These are phyloP conservation scores for Drymonia ruficornis DNA, from an alignment of 2,888 invertebrate genomes.

Conservation along the genomic window DNA sequence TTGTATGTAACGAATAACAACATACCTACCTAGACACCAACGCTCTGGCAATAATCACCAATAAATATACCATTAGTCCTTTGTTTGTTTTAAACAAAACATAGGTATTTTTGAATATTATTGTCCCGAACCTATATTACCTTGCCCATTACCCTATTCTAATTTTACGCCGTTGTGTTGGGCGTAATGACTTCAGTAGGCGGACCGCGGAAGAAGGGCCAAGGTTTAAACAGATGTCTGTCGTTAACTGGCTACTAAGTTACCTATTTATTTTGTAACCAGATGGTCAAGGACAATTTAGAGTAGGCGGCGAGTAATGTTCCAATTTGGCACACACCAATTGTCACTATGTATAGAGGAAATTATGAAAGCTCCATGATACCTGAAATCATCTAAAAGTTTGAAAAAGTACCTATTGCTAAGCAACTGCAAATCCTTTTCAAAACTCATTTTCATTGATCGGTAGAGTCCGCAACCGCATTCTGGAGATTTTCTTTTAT, in stretches of 20 bases:
- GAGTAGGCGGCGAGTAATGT: not conserved
- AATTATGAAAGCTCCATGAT: too few relatives aligned
- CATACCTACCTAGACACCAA: constrained; percentile 20
- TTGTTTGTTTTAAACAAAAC: constrained; percentile 18
- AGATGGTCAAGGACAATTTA: not conserved
- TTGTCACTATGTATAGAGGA: too few relatives aligned
- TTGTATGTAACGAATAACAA: constrained; percentile 15
- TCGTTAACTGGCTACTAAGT: not conserved
- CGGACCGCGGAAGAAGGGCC: constrained; percentile 7
- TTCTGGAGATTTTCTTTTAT: too few relatives aligned
- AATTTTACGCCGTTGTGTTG: not conserved
- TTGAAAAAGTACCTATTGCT: too few relatives aligned
- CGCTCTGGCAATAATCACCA: constrained; percentile 21
- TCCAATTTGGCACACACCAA: not conserved
- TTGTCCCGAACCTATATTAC: not conserved
- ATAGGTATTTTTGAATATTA: not conserved
- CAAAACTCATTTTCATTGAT: too few relatives aligned
- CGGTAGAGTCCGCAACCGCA: too few relatives aligned
- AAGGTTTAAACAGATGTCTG: not conserved
- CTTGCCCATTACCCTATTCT: not conserved
- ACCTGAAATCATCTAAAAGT: too few relatives aligned
- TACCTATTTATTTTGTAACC: not conserved
- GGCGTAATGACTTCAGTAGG: constrained; percentile 6
- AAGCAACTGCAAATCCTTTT: too few relatives aligned
- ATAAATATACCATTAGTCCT: constrained; percentile 22